Evolutionary conservation across 2,888 invertebrate genomes (phyloP), one percentile per base, ranked within the genome.

Genomic region (Acheta domesticus): DNA sequence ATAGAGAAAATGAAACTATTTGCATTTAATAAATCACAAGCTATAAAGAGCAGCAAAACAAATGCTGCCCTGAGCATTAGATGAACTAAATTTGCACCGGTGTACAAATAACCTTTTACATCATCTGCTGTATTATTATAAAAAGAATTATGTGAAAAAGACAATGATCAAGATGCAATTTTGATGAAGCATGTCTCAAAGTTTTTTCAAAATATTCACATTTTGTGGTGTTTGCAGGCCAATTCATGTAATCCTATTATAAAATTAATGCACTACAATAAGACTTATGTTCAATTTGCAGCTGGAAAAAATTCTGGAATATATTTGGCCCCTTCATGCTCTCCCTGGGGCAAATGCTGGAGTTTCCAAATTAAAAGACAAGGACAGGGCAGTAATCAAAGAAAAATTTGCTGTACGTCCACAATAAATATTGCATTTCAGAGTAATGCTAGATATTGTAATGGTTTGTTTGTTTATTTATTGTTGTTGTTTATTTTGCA

Each of bases 391-490:
- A 84, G 90, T 92, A 78, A 90, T 97, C 76, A 97, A 97, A 87
- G 97, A 97, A n/a, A n/a, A 94, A 84, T 96, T 96, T 88, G 91
- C 95, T 81, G 96, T 96, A 86, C 90, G 91, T 87, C 2, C 5
- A n/a, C n/a, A 16, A 19, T 74, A 36, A 36, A 36, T 36, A 36
- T 36, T 36, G 36, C 2, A 21, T 20, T 14, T 12, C 74, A 62
- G 11, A n/a, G 4, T 19, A 62, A n/a, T 12, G 16, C 11, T 21
- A n/a, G 11, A 36, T 1, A 11, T 5, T 48, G 49, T n/a, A 23
- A 23, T 75, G 75, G 80, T 48, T 49, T n/a, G n/a, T 76, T 76
- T 79, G 49, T 36, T 48, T n/a, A n/a, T n/a, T n/a, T n/a, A n/a
- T n/a, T n/a, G n/a, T 76, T 20, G 77, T 75, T 75, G 74, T 78